phyloP scores from a whole-genome alignment of 2,797 vertebrate genomes.

The Dendrocincla tyrannina region DNA sequence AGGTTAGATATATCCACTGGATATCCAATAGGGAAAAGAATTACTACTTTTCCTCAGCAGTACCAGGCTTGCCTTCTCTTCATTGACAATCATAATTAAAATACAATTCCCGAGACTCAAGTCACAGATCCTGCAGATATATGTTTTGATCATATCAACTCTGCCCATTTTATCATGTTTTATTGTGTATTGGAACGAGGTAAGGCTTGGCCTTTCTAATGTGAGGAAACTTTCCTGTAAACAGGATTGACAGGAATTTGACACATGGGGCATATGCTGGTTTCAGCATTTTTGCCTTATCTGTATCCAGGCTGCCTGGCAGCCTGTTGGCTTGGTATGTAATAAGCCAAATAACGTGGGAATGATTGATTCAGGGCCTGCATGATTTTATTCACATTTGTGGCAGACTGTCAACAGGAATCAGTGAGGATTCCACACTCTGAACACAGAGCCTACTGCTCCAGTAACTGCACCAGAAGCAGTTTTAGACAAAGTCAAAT shows the following conservation, averaged over 20 bases:
- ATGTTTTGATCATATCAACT: background rate
- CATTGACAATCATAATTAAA: background rate
- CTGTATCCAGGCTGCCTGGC: background rate
- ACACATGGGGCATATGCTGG: background rate
- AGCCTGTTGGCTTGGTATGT: background rate
- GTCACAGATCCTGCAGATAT: background rate
- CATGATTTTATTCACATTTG: background rate
- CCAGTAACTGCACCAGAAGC: fast-evolving
- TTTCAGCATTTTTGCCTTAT: conserved; percentile 1
- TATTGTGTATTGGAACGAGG: background rate
- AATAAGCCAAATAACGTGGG: background rate
- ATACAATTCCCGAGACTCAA: background rate
- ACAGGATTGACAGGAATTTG: background rate
- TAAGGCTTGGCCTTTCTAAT: background rate
- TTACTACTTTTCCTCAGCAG: background rate
- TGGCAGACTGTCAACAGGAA: background rate
- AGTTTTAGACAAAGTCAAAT: background rate
- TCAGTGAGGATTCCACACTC: background rate
- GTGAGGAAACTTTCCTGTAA: background rate
- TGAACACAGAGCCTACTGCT: background rate
- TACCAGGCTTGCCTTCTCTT: background rate
- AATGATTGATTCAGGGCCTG: background rate
- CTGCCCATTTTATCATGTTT: background rate
- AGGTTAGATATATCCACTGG: background rate
- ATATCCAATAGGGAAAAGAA: background rate